A percentile compares a stretch with the other conserved stretches of the same genome.
Conservation (phyloP, 1,140 invertebrate species). For the Vanessa atalanta region DNA sequence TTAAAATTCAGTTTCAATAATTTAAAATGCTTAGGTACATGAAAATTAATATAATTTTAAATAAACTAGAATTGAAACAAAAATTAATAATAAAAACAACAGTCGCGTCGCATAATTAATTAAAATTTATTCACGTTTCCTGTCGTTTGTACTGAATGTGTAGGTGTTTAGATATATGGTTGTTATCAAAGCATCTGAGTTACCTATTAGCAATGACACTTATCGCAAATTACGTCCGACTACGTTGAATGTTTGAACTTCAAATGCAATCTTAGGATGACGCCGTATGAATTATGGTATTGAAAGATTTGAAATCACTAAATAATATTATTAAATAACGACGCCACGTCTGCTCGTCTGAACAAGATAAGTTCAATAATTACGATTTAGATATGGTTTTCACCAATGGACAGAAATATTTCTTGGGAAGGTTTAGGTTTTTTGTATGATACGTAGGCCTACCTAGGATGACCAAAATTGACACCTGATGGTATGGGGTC, state of each 20-base stretch:
- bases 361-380: background rate
- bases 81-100: conserved; percentile 9
- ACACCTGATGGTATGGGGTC: no score
- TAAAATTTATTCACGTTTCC: conserved; percentile 17
- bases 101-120: conserved; percentile 12
- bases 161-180: conserved; percentile 39
- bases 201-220: conserved; percentile 31
- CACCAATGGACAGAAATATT: no score
- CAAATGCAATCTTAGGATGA: background rate
- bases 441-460: no score
- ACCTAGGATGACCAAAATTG: no score
- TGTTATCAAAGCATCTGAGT: conserved; percentile 31
- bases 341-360: background rate
- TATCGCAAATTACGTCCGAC: conserved; percentile 19
- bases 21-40: no score
- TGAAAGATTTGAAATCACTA: background rate
- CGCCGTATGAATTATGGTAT: background rate
- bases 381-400: no score
- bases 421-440: no score
- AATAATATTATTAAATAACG: background rate
- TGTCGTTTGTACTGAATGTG: conserved; percentile 31
- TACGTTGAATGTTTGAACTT: background rate
- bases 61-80: background rate
- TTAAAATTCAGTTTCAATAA: no score
- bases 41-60: no score